Conservation (phyloP, 1,140 invertebrate species). For the Globodera rostochiensis region DNA sequence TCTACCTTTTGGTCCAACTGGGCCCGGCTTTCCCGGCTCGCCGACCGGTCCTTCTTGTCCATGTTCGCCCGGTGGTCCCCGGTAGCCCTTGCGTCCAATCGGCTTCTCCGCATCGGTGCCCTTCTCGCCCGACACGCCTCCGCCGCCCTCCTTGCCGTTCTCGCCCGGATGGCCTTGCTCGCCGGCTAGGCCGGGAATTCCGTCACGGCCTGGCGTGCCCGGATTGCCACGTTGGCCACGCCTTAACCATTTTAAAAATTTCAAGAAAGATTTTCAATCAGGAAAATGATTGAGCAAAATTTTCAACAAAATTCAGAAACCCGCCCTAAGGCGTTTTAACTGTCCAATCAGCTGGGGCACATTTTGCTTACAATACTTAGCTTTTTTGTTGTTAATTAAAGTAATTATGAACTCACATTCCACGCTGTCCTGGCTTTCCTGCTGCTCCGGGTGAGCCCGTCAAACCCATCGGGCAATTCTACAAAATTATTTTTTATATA, state of each 20-base stretch:
- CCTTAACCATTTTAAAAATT: not conserved
- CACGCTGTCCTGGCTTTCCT: conserved; percentile 45
- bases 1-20: conserved; percentile 40
- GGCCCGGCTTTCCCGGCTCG: conserved; percentile 42
- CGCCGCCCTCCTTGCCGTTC: conserved; percentile 42
- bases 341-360: too few relatives aligned
- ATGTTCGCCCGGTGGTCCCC: conserved; percentile 44
- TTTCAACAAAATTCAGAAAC: too few relatives aligned
- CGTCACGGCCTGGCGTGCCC: conserved; percentile 20
- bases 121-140: conserved; percentile 40
- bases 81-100: conserved; percentile 45
- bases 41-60: conserved; percentile 42
- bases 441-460: conserved; percentile 37
- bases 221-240: conserved; percentile 14
- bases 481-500: not conserved
- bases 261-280: too few relatives aligned
- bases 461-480: conserved; percentile 48
- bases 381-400: too few relatives aligned
- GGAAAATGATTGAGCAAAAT: too few relatives aligned
- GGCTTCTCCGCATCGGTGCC: conserved; percentile 54
- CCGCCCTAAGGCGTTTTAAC: too few relatives aligned
- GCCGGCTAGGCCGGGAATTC: conserved; percentile 21
- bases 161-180: conserved; percentile 30
- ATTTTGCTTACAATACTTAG: too few relatives aligned
- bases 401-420: conserved; percentile 16